Conservation (phyloP, 1,140 invertebrate species). For the Drosophila virilis region DNA sequence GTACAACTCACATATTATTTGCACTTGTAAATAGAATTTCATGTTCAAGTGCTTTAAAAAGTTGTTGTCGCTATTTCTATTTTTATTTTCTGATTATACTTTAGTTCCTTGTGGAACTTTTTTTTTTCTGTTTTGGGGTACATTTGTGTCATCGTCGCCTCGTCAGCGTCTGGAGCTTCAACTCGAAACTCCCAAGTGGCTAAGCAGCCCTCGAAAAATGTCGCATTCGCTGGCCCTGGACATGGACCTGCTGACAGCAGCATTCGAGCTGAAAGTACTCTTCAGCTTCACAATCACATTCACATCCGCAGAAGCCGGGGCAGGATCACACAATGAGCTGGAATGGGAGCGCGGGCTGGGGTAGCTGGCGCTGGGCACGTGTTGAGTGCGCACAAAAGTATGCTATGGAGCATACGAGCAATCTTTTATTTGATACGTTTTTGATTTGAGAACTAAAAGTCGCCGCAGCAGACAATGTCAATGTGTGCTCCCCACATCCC, state of each 20-base stretch:
- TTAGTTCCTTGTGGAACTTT: conserved; percentile 3
- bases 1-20: conserved; percentile 1
- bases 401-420: conserved; percentile 50
- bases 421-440: conserved; percentile 81
- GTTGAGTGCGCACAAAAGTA: conserved; percentile 69
- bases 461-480: conserved; percentile 69
- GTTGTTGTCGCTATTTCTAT: conserved; percentile 12
- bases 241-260: conserved; percentile 24
- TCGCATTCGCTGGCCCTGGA: conserved; percentile 44
- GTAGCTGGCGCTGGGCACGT: conserved; percentile 49
- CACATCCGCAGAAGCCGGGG: not conserved
- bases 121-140: conserved; percentile 1
- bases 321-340: not conserved
- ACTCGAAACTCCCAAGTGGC: conserved; percentile 57
- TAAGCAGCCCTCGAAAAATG: conserved; percentile 53
- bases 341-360: not conserved
- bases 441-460: conserved; percentile 67
- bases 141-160: conserved; percentile 39
- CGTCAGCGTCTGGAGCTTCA: conserved; percentile 4
- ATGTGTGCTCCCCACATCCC: conserved; percentile 28
- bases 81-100: conserved; percentile 7
- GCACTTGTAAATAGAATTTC: conserved; percentile 16
- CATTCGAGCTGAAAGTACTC: not conserved
- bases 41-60: conserved; percentile 19
- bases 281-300: conserved; percentile 1